Conservation (phyloP, 1,140 invertebrate genomes). For the Gryon sp. region DNA sequence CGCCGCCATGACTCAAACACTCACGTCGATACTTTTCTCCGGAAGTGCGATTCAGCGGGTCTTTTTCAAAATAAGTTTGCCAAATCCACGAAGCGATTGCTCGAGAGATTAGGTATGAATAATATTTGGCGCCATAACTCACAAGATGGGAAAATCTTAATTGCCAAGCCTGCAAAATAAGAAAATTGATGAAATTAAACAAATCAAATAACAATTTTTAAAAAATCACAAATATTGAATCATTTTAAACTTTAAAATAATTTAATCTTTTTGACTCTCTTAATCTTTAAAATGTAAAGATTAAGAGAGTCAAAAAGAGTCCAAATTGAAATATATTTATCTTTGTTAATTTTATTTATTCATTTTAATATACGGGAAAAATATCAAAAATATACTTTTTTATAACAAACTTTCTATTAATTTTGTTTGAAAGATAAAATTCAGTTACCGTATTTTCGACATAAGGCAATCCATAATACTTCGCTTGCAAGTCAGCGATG, state of each 20-base stretch:
- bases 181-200: constrained; percentile 2
- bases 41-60: constrained; percentile 88
- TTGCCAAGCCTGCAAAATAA: constrained; percentile 90
- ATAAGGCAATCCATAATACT: constrained; percentile 93
- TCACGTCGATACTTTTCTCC: constrained; percentile 89
- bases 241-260: too few relatives aligned
- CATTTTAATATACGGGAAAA: too few relatives aligned
- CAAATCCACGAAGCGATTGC: constrained; percentile 96
- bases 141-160: constrained; percentile 97
- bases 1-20: constrained; percentile 93
- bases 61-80: constrained; percentile 90
- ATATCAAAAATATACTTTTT: constrained; percentile 58
- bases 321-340: too few relatives aligned
- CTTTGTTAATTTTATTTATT: too few relatives aligned
- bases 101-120: constrained; percentile 96
- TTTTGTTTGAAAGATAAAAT: too few relatives aligned
- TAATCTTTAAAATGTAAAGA: too few relatives aligned
- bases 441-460: constrained; percentile 88
- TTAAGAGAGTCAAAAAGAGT: too few relatives aligned
- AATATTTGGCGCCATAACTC: constrained; percentile 99
- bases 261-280: too few relatives aligned
- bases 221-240: too few relatives aligned
- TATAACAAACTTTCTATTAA: too few relatives aligned
- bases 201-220: not conserved
- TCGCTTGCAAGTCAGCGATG: constrained; percentile 88